Evolutionary conservation across 2,797 vertebrate species (phyloP).

Genomic region (Garrulus glandarius): DNA sequence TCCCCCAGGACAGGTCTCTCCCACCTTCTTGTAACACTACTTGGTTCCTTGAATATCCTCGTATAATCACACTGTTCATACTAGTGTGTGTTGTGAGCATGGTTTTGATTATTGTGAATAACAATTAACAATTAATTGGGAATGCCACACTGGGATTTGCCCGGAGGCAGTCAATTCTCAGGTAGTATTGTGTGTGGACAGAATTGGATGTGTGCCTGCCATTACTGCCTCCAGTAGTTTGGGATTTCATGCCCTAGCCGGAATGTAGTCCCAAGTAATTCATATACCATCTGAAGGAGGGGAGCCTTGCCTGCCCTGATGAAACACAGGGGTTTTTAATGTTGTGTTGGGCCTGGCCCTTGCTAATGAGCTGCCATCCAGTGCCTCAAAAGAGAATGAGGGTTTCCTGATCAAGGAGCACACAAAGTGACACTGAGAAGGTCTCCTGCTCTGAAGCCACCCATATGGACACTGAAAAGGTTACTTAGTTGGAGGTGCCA

Average conservation of each 20-base stretch:
- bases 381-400: neutral
- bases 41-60: neutral
- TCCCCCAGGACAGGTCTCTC: neutral
- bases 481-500: neutral
- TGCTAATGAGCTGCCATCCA: neutral
- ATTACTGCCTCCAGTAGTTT: neutral
- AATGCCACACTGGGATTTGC: neutral
- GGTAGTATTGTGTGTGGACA: neutral
- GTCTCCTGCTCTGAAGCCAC: neutral
- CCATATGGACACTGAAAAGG: neutral
- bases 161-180: rapidly evolving
- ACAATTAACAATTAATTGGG: neutral
- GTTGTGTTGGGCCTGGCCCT: neutral
- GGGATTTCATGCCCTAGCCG: neutral
- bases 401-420: neutral
- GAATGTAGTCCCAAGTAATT: neutral
- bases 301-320: neutral
- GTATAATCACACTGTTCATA: neutral
- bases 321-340: neutral
- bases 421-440: neutral
- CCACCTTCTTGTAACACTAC: neutral
- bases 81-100: neutral
- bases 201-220: neutral
- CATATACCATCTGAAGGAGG: neutral
- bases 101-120: neutral